phyloP scores from a whole-genome alignment of 1,140 invertebrate species.

The Drosophila varians region DNA sequence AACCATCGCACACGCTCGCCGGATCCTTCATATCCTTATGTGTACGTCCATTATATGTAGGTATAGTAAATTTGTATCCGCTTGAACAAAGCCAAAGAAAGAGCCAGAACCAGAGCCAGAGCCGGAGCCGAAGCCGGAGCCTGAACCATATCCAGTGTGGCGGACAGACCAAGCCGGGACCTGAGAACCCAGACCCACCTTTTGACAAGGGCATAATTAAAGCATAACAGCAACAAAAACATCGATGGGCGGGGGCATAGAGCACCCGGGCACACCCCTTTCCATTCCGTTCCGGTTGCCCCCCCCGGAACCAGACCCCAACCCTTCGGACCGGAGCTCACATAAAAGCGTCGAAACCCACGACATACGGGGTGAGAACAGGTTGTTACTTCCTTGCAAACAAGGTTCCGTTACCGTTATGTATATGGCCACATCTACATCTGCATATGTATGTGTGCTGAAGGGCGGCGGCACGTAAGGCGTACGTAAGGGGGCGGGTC shows the following conservation, averaged over 20 bases:
- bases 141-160: slow-evolving; percentile 7
- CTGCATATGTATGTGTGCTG: slow-evolving; percentile 39
- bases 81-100: slow-evolving; percentile 33
- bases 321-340: too few relatives aligned
- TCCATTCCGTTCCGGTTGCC: background rate
- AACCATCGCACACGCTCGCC: slow-evolving; percentile 12
- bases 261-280: background rate
- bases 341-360: slow-evolving; percentile 34
- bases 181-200: slow-evolving; percentile 58
- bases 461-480: background rate
- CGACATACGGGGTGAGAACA: slow-evolving; percentile 74
- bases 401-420: slow-evolving; percentile 80
- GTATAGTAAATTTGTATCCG: slow-evolving; percentile 41
- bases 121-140: slow-evolving; percentile 3
- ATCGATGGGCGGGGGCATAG: slow-evolving; percentile 32
- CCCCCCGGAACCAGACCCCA: too few relatives aligned
- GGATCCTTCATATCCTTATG: background rate
- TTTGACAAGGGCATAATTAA: slow-evolving; percentile 81
- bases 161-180: slow-evolving; percentile 16
- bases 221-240: slow-evolving; percentile 73
- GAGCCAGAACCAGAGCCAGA: slow-evolving; percentile 22
- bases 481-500: background rate
- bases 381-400: slow-evolving; percentile 81
- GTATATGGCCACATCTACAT: slow-evolving; percentile 44
- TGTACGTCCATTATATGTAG: background rate